Percentiles rank a stretch among this genome's conserved stretches.
These are phyloP conservation scores for Dasypolia templi DNA, from an alignment of 2,888 invertebrate species.

Conservation along the genomic window DNA sequence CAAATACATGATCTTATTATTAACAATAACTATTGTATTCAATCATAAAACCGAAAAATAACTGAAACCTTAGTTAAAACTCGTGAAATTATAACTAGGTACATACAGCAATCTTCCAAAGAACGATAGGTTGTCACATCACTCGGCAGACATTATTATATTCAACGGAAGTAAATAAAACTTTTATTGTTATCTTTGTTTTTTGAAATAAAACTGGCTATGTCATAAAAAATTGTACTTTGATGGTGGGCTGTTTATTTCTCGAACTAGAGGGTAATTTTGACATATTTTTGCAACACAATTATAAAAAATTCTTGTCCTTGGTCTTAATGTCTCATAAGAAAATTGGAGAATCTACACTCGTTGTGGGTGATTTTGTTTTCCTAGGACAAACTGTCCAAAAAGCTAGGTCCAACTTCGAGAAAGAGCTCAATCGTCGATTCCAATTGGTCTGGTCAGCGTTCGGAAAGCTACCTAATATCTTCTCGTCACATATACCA, in stretches of 20 bases:
- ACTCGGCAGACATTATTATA: conserved; percentile 16
- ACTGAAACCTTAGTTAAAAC: not conserved
- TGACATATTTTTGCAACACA: not conserved
- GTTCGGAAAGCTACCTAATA: not conserved
- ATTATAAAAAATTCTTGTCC: not conserved
- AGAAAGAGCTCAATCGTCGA: not conserved
- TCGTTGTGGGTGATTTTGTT: not conserved
- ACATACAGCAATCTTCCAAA: not conserved
- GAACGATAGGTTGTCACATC: not conserved
- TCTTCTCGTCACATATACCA: not conserved
- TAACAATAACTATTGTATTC: too few species aligned
- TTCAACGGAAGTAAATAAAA: conserved; percentile 46
- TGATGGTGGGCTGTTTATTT: conserved; percentile 19
- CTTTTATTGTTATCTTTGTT: conserved; percentile 45
- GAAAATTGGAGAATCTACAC: not conserved
- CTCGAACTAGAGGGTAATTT: not conserved
- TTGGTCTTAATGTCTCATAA: not conserved
- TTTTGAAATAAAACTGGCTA: conserved; percentile 29
- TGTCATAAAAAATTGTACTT: conserved; percentile 39
- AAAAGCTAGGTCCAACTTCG: not conserved
- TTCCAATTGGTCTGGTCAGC: not conserved
- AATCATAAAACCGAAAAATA: not conserved
- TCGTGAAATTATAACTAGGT: too few species aligned
- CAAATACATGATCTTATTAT: not conserved
- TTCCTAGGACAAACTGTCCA: not conserved